Evolutionary conservation across 2,113 vertebrate genomes (phyloP).

Genomic region (Megalops atlanticus): DNA sequence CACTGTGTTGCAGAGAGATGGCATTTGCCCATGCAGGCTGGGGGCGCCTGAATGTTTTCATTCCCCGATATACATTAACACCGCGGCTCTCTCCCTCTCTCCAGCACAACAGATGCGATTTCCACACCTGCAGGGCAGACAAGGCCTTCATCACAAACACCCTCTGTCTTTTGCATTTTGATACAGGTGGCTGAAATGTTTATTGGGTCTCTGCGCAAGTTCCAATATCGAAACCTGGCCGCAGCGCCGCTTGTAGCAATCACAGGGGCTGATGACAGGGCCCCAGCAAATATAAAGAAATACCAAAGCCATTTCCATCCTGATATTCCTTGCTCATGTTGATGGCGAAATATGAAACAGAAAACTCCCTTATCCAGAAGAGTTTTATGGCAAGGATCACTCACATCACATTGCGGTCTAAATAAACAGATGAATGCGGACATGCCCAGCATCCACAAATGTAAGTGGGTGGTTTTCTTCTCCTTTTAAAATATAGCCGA

Average conservation of each 20-base stretch:
- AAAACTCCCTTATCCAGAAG: not conserved
- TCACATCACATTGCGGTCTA: not conserved
- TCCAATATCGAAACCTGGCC: slow-evolving; percentile 39
- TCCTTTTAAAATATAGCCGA: not conserved
- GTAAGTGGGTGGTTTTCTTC: not conserved
- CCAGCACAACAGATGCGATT: slow-evolving; percentile 43
- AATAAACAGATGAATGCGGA: not conserved
- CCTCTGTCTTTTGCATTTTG: slow-evolving; percentile 35
- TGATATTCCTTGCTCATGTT: slow-evolving; percentile 12
- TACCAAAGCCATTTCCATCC: slow-evolving; percentile 29
- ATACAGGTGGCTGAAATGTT: slow-evolving; percentile 47
- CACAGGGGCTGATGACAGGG: slow-evolving; percentile 16
- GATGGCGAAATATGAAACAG: slow-evolving; percentile 36
- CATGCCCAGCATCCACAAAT: not conserved
- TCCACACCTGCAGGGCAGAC: slow-evolving; percentile 38
- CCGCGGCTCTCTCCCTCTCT: not conserved
- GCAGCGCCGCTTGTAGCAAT: slow-evolving; percentile 40
- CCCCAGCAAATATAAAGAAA: slow-evolving; percentile 8
- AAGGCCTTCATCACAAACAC: slow-evolving; percentile 16
- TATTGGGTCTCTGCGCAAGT: slow-evolving; percentile 31
- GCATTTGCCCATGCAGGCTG: not conserved
- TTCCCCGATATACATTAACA: slow-evolving; percentile 19
- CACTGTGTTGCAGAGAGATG: not conserved
- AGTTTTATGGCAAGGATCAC: not conserved
- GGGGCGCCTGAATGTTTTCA: slow-evolving; percentile 3